These are phyloP conservation scores for Crossocerus cetratus DNA, from an alignment of 2,888 invertebrate genomes.

Conservation along the genomic window DNA sequence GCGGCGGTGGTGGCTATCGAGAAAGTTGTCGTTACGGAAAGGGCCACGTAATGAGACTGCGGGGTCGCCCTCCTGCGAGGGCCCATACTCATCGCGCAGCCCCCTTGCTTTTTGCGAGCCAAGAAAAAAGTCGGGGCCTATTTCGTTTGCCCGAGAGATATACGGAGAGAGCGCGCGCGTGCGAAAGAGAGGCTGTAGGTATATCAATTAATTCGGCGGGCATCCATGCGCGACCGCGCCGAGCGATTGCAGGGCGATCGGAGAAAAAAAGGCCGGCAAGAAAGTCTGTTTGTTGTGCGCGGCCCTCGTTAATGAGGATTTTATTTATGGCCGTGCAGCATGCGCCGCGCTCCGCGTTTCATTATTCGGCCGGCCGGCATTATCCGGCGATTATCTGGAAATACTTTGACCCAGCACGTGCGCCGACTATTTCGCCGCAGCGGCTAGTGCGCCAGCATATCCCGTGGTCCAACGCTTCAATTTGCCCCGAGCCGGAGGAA, in stretches of 20 bases:
- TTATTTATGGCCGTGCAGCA: background rate
- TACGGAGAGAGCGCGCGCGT: background rate
- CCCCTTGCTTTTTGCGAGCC: background rate
- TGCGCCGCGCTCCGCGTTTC: background rate
- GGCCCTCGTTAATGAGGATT: constrained; percentile 4
- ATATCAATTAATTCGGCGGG: constrained; percentile 47
- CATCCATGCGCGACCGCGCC: constrained; percentile 37
- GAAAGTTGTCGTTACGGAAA: constrained; percentile 44
- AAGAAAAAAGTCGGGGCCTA: constrained; percentile 12
- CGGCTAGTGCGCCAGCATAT: background rate
- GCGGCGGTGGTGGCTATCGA: constrained; percentile 21
- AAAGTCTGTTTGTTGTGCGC: constrained; percentile 18
- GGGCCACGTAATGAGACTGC: constrained; percentile 39
- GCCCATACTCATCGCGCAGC: background rate
- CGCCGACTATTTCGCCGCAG: background rate
- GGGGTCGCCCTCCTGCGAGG: background rate
- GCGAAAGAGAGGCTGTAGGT: background rate
- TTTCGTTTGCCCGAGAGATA: constrained; percentile 27
- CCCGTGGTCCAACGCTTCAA: background rate
- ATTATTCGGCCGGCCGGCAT: background rate
- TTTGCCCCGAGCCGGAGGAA: background rate
- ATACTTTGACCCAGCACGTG: constrained; percentile 8
- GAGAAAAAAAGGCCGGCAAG: constrained; percentile 2
- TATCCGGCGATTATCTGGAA: background rate
- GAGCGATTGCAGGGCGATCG: constrained; percentile 10